These are phyloP conservation scores for Eriocheir sinensis DNA, from an alignment of 1,140 invertebrate genomes.

Conservation along the genomic window DNA sequence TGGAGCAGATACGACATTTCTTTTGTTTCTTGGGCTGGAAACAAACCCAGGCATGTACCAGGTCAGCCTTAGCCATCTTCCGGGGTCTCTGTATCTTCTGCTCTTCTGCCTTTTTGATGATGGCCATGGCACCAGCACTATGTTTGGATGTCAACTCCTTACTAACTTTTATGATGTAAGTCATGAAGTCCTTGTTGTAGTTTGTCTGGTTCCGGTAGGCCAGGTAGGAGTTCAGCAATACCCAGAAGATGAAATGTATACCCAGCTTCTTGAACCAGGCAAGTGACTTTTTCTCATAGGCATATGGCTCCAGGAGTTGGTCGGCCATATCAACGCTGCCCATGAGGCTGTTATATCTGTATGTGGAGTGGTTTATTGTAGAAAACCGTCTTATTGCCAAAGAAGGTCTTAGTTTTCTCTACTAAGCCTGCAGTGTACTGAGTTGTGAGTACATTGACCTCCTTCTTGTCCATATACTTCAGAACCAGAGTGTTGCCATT, in stretches of 20 bases:
- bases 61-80: background rate
- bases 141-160: background rate
- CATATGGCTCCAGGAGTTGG: slow-evolving; percentile 64
- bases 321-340: slow-evolving; percentile 46
- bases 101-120: background rate
- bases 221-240: slow-evolving; percentile 42
- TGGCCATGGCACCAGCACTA: background rate
- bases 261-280: slow-evolving; percentile 69
- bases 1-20: slow-evolving; percentile 37
- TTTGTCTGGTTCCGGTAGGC: background rate
- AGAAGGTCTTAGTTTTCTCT: slow-evolving; percentile 21
- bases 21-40: slow-evolving; percentile 25
- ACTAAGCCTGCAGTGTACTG: background rate
- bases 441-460: slow-evolving; percentile 50
- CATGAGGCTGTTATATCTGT: slow-evolving; percentile 44
- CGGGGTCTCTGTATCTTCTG: background rate
- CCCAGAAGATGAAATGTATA: slow-evolving; percentile 47
- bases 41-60: slow-evolving; percentile 9
- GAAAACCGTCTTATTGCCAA: slow-evolving; percentile 49
- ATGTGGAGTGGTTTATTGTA: slow-evolving; percentile 49
- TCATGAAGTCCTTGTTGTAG: background rate
- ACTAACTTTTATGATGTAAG: background rate
- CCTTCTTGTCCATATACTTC: slow-evolving; percentile 49
- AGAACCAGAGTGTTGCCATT: slow-evolving; percentile 27
- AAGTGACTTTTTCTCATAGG: background rate